Conservation (phyloP, 2,113 vertebrate species). For the Labeo catla region DNA sequence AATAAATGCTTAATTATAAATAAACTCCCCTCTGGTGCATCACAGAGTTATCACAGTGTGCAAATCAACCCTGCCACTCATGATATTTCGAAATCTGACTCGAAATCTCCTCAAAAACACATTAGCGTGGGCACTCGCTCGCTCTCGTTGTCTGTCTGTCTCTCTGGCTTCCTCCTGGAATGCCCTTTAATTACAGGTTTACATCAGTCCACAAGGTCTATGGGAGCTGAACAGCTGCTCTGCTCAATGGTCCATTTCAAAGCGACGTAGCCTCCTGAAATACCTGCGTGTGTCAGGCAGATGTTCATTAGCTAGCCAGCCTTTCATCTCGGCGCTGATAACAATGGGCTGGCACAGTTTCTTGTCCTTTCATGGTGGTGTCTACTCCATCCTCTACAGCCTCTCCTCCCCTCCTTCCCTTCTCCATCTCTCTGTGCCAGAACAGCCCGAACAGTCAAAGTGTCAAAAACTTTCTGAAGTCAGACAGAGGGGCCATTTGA, state of each 20-base stretch:
- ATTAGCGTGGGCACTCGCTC: background rate
- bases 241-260: slow-evolving; percentile 75
- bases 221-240: slow-evolving; percentile 77
- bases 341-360: slow-evolving; percentile 78
- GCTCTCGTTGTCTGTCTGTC: slow-evolving; percentile 4
- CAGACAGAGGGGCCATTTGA: slow-evolving; percentile 38
- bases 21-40: slow-evolving; percentile 10
- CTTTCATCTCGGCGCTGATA: slow-evolving; percentile 80
- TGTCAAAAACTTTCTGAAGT: slow-evolving; percentile 48
- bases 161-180: slow-evolving; percentile 54
- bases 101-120: slow-evolving; percentile 21
- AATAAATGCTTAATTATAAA: slow-evolving; percentile 38
- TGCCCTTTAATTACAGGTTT: slow-evolving; percentile 69
- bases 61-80: slow-evolving; percentile 25
- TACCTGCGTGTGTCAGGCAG: slow-evolving; percentile 74
- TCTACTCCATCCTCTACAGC: slow-evolving; percentile 70
- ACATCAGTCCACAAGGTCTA: slow-evolving; percentile 73
- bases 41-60: slow-evolving; percentile 20
- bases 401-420: background rate
- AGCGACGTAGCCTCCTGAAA: slow-evolving; percentile 70
- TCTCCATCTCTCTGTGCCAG: background rate
- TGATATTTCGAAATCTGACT: slow-evolving; percentile 20
- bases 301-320: slow-evolving; percentile 79
- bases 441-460: background rate
- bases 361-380: slow-evolving; percentile 73